phyloP scores from a whole-genome alignment of 2,113 vertebrate species.

The Leptosomus discolor region DNA sequence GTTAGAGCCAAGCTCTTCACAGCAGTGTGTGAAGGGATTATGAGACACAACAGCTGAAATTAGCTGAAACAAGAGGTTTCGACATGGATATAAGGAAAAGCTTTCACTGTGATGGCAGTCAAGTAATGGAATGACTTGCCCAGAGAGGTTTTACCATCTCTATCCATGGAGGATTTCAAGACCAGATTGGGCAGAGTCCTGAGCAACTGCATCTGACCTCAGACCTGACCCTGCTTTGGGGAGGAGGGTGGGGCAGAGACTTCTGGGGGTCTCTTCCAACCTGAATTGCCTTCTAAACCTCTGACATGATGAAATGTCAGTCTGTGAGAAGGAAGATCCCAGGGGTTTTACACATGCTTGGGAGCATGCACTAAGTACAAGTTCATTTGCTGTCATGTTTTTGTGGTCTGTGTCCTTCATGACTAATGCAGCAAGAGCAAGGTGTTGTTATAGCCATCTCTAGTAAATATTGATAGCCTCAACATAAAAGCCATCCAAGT shows the following conservation, averaged over 20 bases:
- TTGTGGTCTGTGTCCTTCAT: neutral
- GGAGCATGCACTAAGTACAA: neutral
- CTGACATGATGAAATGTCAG: neutral
- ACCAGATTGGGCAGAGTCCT: neutral
- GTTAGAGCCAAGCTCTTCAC: neutral
- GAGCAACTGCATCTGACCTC: neutral
- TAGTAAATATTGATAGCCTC: slow-evolving; percentile 9
- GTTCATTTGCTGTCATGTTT: neutral
- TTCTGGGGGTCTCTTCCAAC: neutral
- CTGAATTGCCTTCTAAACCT: neutral
- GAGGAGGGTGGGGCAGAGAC: neutral
- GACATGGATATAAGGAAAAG: neutral
- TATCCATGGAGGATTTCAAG: neutral
- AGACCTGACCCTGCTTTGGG: neutral
- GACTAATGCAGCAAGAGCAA: neutral
- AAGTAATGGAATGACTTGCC: neutral
- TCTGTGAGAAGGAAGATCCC: neutral
- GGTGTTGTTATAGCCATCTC: neutral
- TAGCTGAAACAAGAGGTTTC: neutral
- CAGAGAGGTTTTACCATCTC: neutral
- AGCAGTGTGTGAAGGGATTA: neutral
- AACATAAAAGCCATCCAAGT: neutral
- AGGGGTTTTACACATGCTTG: neutral
- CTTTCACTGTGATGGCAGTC: neutral
- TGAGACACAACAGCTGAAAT: neutral